These are phyloP conservation scores for Malthinus seriepunctatus DNA, from an alignment of 2,888 invertebrate genomes.

Conservation along the genomic window DNA sequence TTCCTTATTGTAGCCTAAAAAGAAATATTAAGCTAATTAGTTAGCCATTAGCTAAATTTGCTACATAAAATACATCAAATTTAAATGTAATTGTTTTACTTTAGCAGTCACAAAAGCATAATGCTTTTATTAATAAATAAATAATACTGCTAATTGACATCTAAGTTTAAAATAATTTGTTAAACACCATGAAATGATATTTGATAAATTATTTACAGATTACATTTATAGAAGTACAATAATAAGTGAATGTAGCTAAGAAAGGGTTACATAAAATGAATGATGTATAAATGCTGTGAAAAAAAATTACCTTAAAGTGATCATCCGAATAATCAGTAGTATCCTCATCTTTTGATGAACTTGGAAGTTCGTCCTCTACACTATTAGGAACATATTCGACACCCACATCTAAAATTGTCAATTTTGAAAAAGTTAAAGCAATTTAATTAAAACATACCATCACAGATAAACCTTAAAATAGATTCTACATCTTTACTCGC, in stretches of 20 bases:
- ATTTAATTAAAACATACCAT: conserved; percentile 48
- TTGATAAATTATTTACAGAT: no score
- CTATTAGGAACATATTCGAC: conserved; percentile 58
- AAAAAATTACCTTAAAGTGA: conserved; percentile 46
- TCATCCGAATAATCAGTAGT: conserved; percentile 41
- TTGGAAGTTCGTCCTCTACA: conserved; percentile 44
- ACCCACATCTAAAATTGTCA: conserved; percentile 52
- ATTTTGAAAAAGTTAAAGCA: conserved; percentile 39
- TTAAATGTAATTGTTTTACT: not conserved
- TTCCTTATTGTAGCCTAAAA: conserved; percentile 63
- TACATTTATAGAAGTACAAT: no score
- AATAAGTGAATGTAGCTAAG: no score
- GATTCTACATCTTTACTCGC: conserved; percentile 62
- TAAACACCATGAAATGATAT: no score
- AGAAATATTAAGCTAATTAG: conserved; percentile 45
- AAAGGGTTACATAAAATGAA: no score
- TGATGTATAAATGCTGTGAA: not conserved
- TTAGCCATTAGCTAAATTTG: conserved; percentile 18
- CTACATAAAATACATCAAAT: not conserved
- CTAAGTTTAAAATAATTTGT: no score
- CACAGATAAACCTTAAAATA: conserved; percentile 68
- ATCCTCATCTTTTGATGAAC: conserved; percentile 39
- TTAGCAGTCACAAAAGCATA: no score
- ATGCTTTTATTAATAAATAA: no score
- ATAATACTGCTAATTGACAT: no score